phyloP scores from a whole-genome alignment of 2,113 vertebrate genomes.

The Myrmophylax atrothorax region DNA sequence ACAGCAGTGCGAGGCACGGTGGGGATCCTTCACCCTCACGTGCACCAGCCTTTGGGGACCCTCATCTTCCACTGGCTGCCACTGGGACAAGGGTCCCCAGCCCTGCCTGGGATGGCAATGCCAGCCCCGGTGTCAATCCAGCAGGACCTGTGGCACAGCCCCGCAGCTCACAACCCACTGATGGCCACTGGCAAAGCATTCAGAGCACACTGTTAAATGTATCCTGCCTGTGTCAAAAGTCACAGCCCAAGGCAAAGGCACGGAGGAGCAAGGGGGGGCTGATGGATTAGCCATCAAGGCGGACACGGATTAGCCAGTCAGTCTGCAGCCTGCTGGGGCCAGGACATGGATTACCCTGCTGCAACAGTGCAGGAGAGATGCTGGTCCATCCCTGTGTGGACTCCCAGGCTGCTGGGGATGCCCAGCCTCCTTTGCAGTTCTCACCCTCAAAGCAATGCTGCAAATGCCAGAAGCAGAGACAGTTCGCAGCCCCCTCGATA shows the following conservation, averaged over 20 bases:
- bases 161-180: background rate
- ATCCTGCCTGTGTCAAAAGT: conserved; percentile 72
- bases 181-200: background rate
- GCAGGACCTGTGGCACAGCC: background rate
- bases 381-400: accelerated
- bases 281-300: background rate
- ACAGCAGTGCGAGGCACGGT: accelerated
- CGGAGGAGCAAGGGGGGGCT: background rate
- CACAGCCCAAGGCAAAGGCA: conserved; percentile 58
- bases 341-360: accelerated
- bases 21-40: background rate
- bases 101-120: accelerated
- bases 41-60: background rate
- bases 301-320: background rate
- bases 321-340: accelerated
- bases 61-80: background rate
- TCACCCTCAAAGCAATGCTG: background rate
- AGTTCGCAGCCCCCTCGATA: background rate
- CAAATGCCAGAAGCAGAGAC: background rate
- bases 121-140: background rate
- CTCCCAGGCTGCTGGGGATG: background rate
- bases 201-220: conserved; percentile 68
- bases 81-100: accelerated
- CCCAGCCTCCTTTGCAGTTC: background rate
- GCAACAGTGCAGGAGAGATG: background rate